Evolutionary conservation across 1,140 invertebrate genomes (phyloP).

Genomic region (Drosophila sp.): DNA sequence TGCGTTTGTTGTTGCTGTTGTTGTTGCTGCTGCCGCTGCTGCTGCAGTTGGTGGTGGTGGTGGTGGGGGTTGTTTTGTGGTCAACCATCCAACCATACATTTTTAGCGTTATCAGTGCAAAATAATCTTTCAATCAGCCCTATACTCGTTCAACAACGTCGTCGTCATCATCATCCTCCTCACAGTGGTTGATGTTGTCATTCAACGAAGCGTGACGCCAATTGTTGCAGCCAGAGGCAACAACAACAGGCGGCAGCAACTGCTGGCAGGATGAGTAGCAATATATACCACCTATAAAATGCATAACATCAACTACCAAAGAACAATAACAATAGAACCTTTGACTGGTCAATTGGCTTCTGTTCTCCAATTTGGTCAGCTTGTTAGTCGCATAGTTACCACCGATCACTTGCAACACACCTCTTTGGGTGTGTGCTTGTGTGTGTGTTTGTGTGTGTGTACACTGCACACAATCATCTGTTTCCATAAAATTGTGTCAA

Average conservation of each 20-base stretch:
- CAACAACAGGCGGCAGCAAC: slow-evolving; percentile 9
- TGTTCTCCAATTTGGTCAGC: slow-evolving; percentile 14
- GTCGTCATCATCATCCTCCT: slow-evolving; percentile 24
- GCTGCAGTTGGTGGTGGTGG: slow-evolving; percentile 29
- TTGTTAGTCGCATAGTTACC: not conserved
- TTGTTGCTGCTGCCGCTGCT: slow-evolving; percentile 7
- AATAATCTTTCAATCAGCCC: slow-evolving; percentile 83
- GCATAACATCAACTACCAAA: slow-evolving; percentile 7
- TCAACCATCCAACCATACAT: slow-evolving; percentile 74
- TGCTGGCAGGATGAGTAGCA: slow-evolving; percentile 41
- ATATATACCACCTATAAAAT: slow-evolving; percentile 32
- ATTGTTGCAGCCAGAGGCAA: slow-evolving; percentile 57
- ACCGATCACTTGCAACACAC: slow-evolving; percentile 1
- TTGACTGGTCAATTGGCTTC: slow-evolving; percentile 45
- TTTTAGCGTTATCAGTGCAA: slow-evolving; percentile 83
- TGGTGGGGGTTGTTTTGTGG: slow-evolving; percentile 46
- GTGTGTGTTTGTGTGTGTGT: too few relatives aligned
- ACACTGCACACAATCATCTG: too few relatives aligned
- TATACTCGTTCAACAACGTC: slow-evolving; percentile 44
- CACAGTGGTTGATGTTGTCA: slow-evolving; percentile 36
- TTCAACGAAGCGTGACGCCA: slow-evolving; percentile 71
- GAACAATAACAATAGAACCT: slow-evolving; percentile 42
- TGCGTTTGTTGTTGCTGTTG: too few relatives aligned
- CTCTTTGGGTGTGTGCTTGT: not conserved
- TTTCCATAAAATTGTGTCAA: too few relatives aligned